Conservation (phyloP, 2,113 vertebrate species). For the Silurus glanis region DNA sequence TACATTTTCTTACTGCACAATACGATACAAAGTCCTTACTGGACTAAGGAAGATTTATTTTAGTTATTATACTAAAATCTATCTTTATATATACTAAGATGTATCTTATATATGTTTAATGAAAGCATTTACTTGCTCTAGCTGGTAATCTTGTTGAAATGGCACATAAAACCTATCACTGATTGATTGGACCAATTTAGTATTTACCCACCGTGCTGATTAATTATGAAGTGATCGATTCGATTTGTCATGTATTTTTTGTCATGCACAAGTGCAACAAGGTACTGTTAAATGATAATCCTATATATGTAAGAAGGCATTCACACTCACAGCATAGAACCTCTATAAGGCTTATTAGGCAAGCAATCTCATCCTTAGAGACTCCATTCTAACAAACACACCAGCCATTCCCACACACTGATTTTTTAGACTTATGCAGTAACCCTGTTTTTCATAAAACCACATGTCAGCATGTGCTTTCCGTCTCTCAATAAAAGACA, state of each 20-base stretch:
- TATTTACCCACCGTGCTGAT: not conserved
- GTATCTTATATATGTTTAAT: not conserved
- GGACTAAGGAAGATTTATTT: not conserved
- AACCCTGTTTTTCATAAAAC: slow-evolving; percentile 11
- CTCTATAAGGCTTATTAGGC: not conserved
- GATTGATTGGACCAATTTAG: not conserved
- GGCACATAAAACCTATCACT: not conserved
- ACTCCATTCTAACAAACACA: slow-evolving; percentile 12
- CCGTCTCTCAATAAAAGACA: slow-evolving; percentile 10
- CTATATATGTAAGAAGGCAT: not conserved
- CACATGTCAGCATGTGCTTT: not conserved
- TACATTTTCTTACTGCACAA: not conserved
- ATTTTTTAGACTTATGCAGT: slow-evolving; percentile 5
- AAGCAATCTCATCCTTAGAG: not conserved
- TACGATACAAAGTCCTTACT: not conserved
- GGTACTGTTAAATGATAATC: too few relatives aligned
- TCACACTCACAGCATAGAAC: not conserved
- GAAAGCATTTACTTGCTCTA: not conserved
- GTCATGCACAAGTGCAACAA: too few relatives aligned
- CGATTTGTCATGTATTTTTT: not conserved
- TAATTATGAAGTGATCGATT: not conserved
- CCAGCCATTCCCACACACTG: slow-evolving; percentile 26
- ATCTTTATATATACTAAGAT: too few relatives aligned
- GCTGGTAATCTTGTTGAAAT: not conserved
- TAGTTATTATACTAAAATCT: not conserved